Percentiles rank a stretch among this genome's conserved stretches.
Conservation (phyloP, 1,140 invertebrate genomes). For the Brachionus plicatilis region DNA sequence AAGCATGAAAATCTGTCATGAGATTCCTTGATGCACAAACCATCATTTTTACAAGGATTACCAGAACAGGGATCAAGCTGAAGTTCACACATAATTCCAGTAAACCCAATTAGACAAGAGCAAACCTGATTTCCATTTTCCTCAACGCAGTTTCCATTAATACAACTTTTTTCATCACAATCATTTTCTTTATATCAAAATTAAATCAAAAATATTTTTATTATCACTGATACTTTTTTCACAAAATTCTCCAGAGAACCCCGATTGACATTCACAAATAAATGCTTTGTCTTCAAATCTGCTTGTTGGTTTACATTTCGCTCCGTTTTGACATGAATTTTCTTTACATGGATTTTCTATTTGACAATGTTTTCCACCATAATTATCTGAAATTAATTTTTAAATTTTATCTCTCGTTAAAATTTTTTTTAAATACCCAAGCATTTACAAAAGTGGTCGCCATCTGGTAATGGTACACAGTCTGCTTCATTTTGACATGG, state of each 20-base stretch:
- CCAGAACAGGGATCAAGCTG: not conserved
- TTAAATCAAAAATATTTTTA: not conserved
- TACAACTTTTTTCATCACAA: not conserved
- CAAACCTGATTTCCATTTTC: not conserved
- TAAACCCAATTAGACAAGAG: not conserved
- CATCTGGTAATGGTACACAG: not conserved
- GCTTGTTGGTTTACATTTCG: not conserved
- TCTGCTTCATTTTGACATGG: not conserved
- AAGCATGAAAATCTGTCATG: not conserved
- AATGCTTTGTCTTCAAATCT: not conserved
- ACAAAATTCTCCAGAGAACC: not conserved
- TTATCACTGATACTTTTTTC: not conserved
- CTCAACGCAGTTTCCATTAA: not conserved
- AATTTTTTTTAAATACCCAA: not conserved
- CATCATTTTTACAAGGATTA: constrained; percentile 21
- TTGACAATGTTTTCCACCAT: not conserved
- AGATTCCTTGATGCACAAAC: not conserved
- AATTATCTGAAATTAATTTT: not conserved
- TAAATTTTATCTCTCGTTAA: not conserved
- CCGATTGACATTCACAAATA: not conserved
- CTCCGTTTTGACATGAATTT: not conserved
- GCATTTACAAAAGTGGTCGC: not conserved
- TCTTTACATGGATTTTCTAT: not conserved
- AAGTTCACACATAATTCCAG: not conserved
- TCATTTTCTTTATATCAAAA: not conserved